A percentile compares a stretch with the other conserved stretches of the same genome.
Conservation (phyloP, 2,888 invertebrate genomes). For the Mesodorylaimus sp. region DNA sequence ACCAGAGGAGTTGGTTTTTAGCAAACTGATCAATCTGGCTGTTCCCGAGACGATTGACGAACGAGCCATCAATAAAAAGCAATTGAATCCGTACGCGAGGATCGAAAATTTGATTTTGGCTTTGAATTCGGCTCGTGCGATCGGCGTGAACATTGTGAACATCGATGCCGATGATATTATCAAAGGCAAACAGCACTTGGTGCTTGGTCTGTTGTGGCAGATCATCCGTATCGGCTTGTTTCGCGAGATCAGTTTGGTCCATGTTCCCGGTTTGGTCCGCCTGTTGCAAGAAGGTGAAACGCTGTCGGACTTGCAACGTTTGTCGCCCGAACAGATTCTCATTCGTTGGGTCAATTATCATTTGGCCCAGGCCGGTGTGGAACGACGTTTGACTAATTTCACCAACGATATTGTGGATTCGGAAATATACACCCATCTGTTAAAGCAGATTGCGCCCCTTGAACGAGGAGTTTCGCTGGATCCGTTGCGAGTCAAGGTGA, state of each 20-base stretch:
- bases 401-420: slow-evolving; percentile 47
- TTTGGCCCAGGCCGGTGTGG: slow-evolving; percentile 41
- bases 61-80: slow-evolving; percentile 88
- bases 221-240: slow-evolving; percentile 88
- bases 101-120: slow-evolving; percentile 91
- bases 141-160: slow-evolving; percentile 47
- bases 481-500: slow-evolving; percentile 49
- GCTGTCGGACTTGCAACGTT: slow-evolving; percentile 76
- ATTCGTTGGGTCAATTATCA: slow-evolving; percentile 98
- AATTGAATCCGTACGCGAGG: slow-evolving; percentile 74
- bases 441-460: slow-evolving; percentile 80
- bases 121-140: slow-evolving; percentile 83
- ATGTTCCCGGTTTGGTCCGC: slow-evolving; percentile 83
- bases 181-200: slow-evolving; percentile 78
- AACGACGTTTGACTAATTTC: slow-evolving; percentile 26
- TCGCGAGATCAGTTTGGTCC: slow-evolving; percentile 89
- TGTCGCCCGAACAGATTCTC: slow-evolving; percentile 88
- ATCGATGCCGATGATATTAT: slow-evolving; percentile 63
- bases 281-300: slow-evolving; percentile 65
- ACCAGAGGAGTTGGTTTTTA: slow-evolving; percentile 31
- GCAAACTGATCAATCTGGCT: slow-evolving; percentile 96
- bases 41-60: slow-evolving; percentile 98
- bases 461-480: slow-evolving; percentile 64
- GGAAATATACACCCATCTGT: slow-evolving; percentile 75
- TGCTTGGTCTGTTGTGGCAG: slow-evolving; percentile 92